Evolutionary conservation across 2,888 invertebrate genomes (phyloP).

Genomic region (Dione juno): DNA sequence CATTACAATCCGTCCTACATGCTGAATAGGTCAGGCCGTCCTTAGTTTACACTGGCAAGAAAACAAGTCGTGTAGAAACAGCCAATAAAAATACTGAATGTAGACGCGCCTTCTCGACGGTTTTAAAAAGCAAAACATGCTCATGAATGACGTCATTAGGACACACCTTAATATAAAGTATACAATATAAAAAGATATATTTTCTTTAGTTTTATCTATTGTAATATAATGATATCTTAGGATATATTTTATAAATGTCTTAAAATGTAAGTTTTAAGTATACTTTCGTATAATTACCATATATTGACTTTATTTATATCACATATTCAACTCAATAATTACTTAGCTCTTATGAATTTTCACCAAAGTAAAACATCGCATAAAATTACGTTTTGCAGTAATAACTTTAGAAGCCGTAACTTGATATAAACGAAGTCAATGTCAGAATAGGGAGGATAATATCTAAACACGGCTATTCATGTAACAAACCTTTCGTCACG

Average conservation of each 20-base stretch:
- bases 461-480: constrained; percentile 10
- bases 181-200: background rate
- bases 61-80: constrained; percentile 32
- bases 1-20: constrained; percentile 20
- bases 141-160: constrained; percentile 33
- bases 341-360: background rate
- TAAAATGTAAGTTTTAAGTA: no score
- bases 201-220: background rate
- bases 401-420: background rate
- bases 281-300: no score
- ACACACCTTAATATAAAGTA: constrained; percentile 30
- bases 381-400: background rate
- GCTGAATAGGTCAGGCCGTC: constrained; percentile 30
- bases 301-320: no score
- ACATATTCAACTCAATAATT: background rate
- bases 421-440: constrained; percentile 15
- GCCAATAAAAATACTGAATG: constrained; percentile 52
- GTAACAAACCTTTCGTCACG: constrained; percentile 13
- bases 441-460: constrained; percentile 15
- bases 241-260: no score
- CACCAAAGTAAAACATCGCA: background rate
- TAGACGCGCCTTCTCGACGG: constrained; percentile 54
- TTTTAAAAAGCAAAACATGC: constrained; percentile 39
- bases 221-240: no score
- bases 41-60: constrained; percentile 31